Evolutionary conservation across 2,888 invertebrate genomes (phyloP).

Genomic region (Melanophora roralis): DNA sequence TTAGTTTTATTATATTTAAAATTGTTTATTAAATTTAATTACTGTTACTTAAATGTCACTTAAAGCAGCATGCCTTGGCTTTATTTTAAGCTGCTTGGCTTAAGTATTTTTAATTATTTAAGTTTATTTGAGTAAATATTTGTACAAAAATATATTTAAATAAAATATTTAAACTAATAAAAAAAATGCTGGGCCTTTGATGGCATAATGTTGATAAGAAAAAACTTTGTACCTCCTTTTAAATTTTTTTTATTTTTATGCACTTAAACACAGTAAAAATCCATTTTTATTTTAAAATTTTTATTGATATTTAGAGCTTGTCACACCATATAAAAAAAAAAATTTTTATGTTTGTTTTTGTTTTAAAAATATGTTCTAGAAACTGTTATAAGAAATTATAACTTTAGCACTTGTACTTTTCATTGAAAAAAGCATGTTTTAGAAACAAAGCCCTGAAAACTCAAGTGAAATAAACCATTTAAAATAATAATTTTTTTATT

Average conservation of each 20-base stretch:
- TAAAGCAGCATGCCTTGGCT: background rate
- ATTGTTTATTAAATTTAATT: background rate
- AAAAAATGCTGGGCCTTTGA: slow-evolving; percentile 8
- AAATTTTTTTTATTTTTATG: background rate
- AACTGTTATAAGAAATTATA: no score
- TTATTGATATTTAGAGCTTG: no score
- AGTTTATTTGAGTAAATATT: background rate
- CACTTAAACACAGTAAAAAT: no score
- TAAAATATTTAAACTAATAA: background rate
- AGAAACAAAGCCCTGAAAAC: no score
- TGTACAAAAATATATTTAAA: background rate
- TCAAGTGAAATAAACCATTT: no score
- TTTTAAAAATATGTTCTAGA: background rate
- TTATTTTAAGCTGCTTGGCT: background rate
- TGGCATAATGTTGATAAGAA: background rate
- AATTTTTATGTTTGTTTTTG: no score
- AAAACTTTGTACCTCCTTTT: background rate
- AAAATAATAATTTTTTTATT: no score
- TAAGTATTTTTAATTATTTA: background rate
- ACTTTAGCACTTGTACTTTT: no score
- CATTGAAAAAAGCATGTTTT: no score
- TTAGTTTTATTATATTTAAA: background rate
- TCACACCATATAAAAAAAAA: no score
- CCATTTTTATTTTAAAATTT: no score
- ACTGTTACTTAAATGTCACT: background rate